Evolutionary conservation across 2,113 vertebrate species (phyloP).

Genomic region (Heterochromis multidens): DNA sequence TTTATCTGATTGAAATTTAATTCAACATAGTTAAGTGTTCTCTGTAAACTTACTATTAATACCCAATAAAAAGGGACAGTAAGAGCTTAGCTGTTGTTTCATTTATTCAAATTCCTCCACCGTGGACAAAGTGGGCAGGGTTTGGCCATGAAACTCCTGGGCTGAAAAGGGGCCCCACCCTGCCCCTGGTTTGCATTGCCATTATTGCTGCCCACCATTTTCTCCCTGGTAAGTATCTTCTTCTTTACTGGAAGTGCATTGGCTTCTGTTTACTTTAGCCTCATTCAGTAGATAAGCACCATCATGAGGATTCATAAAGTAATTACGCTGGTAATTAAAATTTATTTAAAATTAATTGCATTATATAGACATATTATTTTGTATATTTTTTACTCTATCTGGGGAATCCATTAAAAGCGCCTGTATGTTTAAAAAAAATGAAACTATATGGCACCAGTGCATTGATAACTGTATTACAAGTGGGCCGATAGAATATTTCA

Average conservation of each 20-base stretch:
- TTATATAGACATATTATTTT: accelerated
- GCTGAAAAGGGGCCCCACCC: too few relatives aligned
- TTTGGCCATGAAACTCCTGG: too few relatives aligned
- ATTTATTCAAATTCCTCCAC: too few relatives aligned
- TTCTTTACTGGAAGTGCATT: neutral
- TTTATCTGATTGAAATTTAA: too few relatives aligned
- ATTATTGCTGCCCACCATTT: neutral
- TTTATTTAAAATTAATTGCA: neutral
- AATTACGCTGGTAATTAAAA: neutral
- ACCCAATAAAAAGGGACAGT: too few relatives aligned
- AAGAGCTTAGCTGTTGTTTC: too few relatives aligned
- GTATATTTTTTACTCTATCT: neutral
- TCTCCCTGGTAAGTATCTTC: neutral
- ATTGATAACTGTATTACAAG: neutral
- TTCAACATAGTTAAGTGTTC: too few relatives aligned
- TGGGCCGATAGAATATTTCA: neutral
- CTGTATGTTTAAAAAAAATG: accelerated
- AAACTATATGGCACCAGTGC: neutral
- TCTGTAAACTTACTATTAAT: too few relatives aligned
- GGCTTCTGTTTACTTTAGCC: neutral
- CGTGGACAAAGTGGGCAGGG: too few relatives aligned
- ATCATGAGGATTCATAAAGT: neutral
- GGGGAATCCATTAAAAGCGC: neutral
- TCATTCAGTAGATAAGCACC: neutral
- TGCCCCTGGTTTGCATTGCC: accelerated